Evolutionary conservation across 2,888 invertebrate species (phyloP).

Genomic region (Macrophya alboannulata): DNA sequence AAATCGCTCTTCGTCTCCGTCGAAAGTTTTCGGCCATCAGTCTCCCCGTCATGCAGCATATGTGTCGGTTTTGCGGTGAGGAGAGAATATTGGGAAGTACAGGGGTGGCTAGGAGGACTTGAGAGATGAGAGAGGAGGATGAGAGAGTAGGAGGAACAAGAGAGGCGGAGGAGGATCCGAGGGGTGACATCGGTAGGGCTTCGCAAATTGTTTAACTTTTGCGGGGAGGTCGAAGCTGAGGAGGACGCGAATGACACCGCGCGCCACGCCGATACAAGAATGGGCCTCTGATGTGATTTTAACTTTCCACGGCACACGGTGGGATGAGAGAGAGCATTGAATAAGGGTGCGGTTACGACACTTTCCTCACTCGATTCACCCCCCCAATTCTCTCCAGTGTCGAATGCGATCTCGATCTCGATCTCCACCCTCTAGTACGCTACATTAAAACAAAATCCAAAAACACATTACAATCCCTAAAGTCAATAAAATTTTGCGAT

Average conservation of each 20-base stretch:
- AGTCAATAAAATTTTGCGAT: background rate
- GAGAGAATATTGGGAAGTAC: slow-evolving; percentile 51
- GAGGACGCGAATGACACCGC: slow-evolving; percentile 55
- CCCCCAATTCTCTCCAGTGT: background rate
- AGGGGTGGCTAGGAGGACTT: slow-evolving; percentile 22
- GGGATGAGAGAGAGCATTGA: slow-evolving; percentile 33
- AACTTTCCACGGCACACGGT: slow-evolving; percentile 67
- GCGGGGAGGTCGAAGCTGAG: slow-evolving; percentile 59
- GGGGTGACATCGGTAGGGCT: slow-evolving; percentile 57
- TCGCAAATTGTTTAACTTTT: slow-evolving; percentile 73
- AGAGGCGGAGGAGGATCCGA: slow-evolving; percentile 44
- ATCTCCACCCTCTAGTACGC: background rate
- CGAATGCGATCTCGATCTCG: slow-evolving; percentile 28
- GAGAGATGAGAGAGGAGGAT: background rate
- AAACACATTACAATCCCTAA: background rate
- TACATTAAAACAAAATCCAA: background rate
- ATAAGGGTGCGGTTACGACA: slow-evolving; percentile 52
- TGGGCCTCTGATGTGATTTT: slow-evolving; percentile 73
- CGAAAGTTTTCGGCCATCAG: slow-evolving; percentile 69
- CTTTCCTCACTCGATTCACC: slow-evolving; percentile 22
- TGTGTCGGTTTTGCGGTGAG: slow-evolving; percentile 64
- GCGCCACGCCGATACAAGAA: slow-evolving; percentile 71
- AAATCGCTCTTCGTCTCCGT: slow-evolving; percentile 70
- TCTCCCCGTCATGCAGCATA: slow-evolving; percentile 65
- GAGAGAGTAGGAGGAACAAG: slow-evolving; percentile 53